Evolutionary conservation across 2,888 invertebrate species (phyloP), one percentile per base, ranked within the genome.

Genomic region (Entomobrya multifasciata): DNA sequence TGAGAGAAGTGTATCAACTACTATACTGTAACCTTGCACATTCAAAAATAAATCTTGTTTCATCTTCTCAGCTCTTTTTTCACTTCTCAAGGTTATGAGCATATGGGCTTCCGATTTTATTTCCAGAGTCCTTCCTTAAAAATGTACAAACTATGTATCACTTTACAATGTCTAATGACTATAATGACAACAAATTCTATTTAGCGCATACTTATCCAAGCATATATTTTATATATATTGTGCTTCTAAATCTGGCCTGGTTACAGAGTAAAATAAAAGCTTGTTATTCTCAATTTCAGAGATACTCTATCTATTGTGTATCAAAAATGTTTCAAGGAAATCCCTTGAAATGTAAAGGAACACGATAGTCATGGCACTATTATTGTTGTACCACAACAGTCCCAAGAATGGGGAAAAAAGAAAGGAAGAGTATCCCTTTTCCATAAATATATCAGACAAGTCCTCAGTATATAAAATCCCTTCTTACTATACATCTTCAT

Each of bases 321-420:
- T 49, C 72, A 41, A 82, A 55, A 82, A 82, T 65, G 83, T 62
- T 65, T 83, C 83, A 76, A 83, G 76, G 83, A 65, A 72, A 82
- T 17, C 83, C 76, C 76, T 76, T 83, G 76, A 65, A 60, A 44
- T 25, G 65, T n/a, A 65, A 30, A 79, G 22, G 25, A 62, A 47
- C 22, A 36, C 44, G 25, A 22, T 22, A 6, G 17, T 5, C 15
- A 60, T 77, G 60, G 27, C 4, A 57, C n/a, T 49, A 65, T 41
- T 47, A 47, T 25, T 20, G 20, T 47, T 60, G 44, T 11, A 47
- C 13, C 13, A 62, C 10, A 41, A 36, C 13, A 55, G 27, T n/a
- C n/a, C n/a, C n/a, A 17, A n/a, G 78, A 13, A 47, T 72, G 27
- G 65, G n/a, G n/a, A n/a, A n/a, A 17, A 79, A 41, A 8, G 17